Conservation (phyloP, 2,113 vertebrate genomes). For the Cygnus buccinator region DNA sequence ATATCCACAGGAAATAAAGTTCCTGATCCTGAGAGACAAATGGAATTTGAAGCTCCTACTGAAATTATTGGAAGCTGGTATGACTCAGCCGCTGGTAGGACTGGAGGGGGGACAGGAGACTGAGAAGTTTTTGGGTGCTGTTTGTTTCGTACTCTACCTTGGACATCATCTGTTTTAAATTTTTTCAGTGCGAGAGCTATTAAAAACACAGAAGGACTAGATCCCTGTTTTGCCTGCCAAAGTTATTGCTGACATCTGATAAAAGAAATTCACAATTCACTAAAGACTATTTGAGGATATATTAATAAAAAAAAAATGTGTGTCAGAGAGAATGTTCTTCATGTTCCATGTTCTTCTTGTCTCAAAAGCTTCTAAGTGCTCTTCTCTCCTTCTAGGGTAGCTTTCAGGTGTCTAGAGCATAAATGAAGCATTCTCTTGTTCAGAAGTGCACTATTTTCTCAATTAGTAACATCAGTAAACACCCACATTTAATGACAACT, state of each 20-base stretch:
- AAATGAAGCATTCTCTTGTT: constrained; percentile 23
- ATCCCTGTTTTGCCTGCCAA: not conserved
- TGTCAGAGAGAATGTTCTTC: not conserved
- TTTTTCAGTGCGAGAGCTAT: not conserved
- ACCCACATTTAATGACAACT: constrained; percentile 31
- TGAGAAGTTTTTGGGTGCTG: not conserved
- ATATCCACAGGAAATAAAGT: not conserved
- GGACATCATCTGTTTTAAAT: not conserved
- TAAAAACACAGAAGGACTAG: not conserved
- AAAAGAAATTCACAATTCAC: not conserved
- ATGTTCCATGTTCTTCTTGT: not conserved
- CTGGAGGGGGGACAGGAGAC: not conserved
- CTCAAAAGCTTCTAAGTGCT: constrained; percentile 3
- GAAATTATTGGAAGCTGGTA: not conserved
- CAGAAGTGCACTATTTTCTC: constrained; percentile 36
- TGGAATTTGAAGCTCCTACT: not conserved
- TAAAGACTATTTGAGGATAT: not conserved
- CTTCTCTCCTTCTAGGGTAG: not conserved
- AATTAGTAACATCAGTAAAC: constrained; percentile 55
- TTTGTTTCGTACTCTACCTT: not conserved
- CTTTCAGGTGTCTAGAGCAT: constrained; percentile 13
- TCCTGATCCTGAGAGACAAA: not conserved
- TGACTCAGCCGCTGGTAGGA: not conserved
- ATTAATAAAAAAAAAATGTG: not conserved
- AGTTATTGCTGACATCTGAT: not conserved